A percentile compares a stretch with the other conserved stretches of the same genome.
phyloP scores from a whole-genome alignment of 2,113 vertebrate species.

The Aphyosemion australe region DNA sequence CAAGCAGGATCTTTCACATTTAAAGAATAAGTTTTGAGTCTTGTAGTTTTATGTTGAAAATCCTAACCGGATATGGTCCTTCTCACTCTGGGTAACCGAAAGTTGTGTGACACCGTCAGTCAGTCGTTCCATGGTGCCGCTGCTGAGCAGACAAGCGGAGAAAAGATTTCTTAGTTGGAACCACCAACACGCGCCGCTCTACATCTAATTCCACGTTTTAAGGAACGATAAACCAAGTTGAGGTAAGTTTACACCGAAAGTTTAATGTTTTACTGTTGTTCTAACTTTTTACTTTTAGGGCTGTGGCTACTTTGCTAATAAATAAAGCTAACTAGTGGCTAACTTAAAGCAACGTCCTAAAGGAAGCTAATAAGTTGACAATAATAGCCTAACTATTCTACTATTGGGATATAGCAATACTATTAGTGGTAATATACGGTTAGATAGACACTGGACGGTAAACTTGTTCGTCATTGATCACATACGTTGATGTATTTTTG shows the following conservation, averaged over 20 bases:
- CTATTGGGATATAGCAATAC: fast-evolving
- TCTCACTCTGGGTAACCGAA: not conserved
- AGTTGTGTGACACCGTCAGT: conserved; percentile 39
- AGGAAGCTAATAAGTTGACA: conserved; percentile 2
- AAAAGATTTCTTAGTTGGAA: conserved; percentile 37
- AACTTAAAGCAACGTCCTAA: conserved; percentile 27
- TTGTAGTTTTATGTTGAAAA: conserved; percentile 43
- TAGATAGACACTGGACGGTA: not conserved
- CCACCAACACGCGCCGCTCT: not conserved
- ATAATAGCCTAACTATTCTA: not conserved
- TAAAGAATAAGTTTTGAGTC: no score
- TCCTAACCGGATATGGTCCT: conserved; percentile 1
- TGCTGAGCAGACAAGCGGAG: conserved; percentile 30
- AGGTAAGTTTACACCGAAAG: conserved; percentile 30
- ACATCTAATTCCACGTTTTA: not conserved
- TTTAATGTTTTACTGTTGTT: not conserved
- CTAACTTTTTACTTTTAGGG: conserved; percentile 35
- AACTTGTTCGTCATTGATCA: not conserved
- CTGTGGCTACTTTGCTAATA: conserved; percentile 51
- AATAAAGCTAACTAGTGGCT: conserved; percentile 32
- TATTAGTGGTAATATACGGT: not conserved
- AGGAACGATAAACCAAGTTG: not conserved
- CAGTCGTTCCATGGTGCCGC: conserved; percentile 43
- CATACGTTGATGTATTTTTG: not conserved
- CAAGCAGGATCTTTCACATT: no score